phyloP scores from a whole-genome alignment of 2,888 invertebrate genomes.

The Apodemia zela region DNA sequence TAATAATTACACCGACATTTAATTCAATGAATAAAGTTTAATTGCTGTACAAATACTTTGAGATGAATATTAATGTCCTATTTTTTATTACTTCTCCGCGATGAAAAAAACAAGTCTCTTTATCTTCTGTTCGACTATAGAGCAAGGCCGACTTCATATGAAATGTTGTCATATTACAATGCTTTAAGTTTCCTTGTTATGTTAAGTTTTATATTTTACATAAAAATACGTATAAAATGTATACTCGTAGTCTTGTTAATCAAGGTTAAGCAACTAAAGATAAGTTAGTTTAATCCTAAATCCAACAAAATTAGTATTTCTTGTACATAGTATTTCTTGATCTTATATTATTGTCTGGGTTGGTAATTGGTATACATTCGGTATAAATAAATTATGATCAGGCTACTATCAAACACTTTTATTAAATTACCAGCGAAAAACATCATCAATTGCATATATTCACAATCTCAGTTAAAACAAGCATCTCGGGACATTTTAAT shows the following conservation, averaged over 20 bases:
- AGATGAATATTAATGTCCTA: not conserved
- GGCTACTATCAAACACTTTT: too few species aligned
- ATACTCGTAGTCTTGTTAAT: not conserved
- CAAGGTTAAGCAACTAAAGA: too few species aligned
- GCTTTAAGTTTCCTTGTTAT: not conserved
- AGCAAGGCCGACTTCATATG: too few species aligned
- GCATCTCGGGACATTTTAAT: slow-evolving; percentile 7
- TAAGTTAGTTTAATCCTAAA: too few species aligned
- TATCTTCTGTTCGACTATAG: too few species aligned
- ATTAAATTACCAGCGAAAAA: not conserved
- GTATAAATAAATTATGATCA: too few species aligned
- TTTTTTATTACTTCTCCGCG: not conserved
- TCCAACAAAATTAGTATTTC: too few species aligned
- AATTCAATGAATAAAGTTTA: not conserved
- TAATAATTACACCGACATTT: not conserved
- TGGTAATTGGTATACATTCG: too few species aligned
- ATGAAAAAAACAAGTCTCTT: too few species aligned
- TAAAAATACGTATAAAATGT: not conserved
- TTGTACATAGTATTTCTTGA: too few species aligned
- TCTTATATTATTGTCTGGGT: too few species aligned
- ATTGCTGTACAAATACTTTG: not conserved
- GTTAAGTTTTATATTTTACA: not conserved
- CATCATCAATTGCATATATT: not conserved
- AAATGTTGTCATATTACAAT: too few species aligned
- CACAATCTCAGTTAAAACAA: not conserved